These are phyloP conservation scores for Pseudochirops corinnae DNA, from an alignment of 2,797 vertebrate species.

Conservation along the genomic window DNA sequence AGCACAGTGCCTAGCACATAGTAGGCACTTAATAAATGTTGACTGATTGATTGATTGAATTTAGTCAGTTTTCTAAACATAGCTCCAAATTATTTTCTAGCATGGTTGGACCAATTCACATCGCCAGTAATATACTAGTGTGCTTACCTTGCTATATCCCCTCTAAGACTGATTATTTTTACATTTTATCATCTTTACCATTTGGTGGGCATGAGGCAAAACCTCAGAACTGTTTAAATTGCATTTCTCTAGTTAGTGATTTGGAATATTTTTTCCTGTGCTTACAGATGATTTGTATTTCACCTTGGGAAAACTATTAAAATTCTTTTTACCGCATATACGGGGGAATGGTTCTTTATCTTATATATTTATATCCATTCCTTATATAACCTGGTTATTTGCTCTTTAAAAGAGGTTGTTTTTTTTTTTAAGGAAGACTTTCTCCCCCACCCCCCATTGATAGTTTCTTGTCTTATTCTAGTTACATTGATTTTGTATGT, in stretches of 20 bases:
- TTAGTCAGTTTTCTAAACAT: not conserved
- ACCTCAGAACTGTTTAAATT: not conserved
- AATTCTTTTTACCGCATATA: not conserved
- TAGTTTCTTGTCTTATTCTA: not conserved
- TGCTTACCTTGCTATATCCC: not conserved
- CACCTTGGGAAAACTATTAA: not conserved
- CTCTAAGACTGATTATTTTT: not conserved
- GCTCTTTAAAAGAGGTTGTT: not conserved
- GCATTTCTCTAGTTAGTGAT: not conserved
- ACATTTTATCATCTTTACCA: not conserved
- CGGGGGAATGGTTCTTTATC: not conserved
- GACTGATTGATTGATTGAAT: too few species aligned
- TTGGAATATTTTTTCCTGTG: not conserved
- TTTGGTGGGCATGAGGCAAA: not conserved
- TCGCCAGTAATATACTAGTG: not conserved
- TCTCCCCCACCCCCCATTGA: not conserved
- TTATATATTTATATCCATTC: not conserved
- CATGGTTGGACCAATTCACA: not conserved
- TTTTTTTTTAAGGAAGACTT: not conserved
- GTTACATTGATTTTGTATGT: not conserved
- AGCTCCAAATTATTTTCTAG: not conserved
- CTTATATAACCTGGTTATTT: not conserved
- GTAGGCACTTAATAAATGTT: not conserved
- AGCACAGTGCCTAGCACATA: not conserved
- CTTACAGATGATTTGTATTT: not conserved